A percentile compares a stretch with the other conserved stretches of the same genome.
Conservation (phyloP, 2,113 vertebrate genomes). For the Illadopsis cleaveri region DNA sequence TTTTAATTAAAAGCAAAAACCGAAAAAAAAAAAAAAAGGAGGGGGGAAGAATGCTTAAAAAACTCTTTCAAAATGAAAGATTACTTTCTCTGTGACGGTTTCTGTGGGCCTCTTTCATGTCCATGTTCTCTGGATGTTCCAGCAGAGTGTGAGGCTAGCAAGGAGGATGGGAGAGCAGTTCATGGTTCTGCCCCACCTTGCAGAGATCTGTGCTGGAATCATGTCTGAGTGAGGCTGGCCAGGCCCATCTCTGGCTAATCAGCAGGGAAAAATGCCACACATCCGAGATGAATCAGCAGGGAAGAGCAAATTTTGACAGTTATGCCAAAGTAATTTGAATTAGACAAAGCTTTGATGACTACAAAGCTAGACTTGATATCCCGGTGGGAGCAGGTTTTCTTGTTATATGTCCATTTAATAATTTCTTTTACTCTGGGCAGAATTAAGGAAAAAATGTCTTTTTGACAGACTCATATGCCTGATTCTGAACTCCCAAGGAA, state of each 20-base stretch:
- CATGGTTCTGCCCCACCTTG: rapidly evolving
- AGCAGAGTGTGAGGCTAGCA: background rate
- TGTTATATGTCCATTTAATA: background rate
- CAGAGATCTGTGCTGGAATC: background rate
- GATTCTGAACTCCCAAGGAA: background rate
- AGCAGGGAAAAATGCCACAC: background rate
- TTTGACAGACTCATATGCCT: background rate
- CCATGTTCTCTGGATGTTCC: background rate
- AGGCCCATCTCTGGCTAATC: background rate
- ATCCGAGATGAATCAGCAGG: background rate
- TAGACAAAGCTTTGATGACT: slow-evolving; percentile 6
- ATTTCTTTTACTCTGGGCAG: background rate
- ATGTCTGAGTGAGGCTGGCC: background rate
- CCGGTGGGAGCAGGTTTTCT: background rate
- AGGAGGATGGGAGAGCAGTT: background rate
- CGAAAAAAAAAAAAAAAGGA: background rate
- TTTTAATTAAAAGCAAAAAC: background rate
- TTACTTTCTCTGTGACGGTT: background rate
- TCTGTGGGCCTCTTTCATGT: background rate
- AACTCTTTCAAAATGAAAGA: background rate
- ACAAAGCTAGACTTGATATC: background rate
- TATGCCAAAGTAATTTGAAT: background rate
- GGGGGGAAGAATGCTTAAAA: background rate
- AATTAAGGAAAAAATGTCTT: background rate
- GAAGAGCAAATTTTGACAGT: background rate